Base-by-base conservation (phyloP, 2,888 invertebrate species). In the Leucophenga maculata region DNA sequence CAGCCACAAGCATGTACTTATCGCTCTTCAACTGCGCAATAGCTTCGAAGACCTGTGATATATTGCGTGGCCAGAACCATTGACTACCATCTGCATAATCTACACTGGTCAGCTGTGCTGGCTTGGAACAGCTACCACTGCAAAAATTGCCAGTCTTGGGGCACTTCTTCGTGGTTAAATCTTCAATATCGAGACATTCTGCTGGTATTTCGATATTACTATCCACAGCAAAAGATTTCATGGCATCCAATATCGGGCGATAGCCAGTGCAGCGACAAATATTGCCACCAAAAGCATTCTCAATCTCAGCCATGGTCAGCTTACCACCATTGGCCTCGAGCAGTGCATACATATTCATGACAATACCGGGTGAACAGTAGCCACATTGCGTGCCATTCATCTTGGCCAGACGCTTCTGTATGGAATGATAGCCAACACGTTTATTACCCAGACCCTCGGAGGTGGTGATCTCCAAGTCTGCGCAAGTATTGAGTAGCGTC, bases 191-290 rank as follows among this genome's bases (percentile, higher is more conserved):
- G 0, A 86, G 83, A 46, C 92, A 88, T 79, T 90, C 87, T 0
- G 86, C 55, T 0, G 83, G 85, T 20, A 87, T 75, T 22, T 87
- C 80, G 64, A 90, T 88, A 8, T 91, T 89, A 6, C 91, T 91
- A 77, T 93, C 92, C 0, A 85, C 88, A 0, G 93, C 93, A 75
- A 94, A 92, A 1, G 93, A 91, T 86, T 95, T 95, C 86, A 95
- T 94, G 3, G 94, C 92, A 82, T 95, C 94, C 62, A 94, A 89
- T 72, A 95, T 95, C 0, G 94, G 91, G 4, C 94, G 90, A 82
- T 94, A 95, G 0, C 95, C 95, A 0, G 95, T 95, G 79, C 95
- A 95, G 67, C 95, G 90, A 77, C 95, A 95, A 32, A 95, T 92
- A 75, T 94, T 94, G 64, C 94, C 90, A 8, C 94, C 94, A 78